Percentiles rank a stretch among this genome's conserved stretches.
phyloP scores from a whole-genome alignment of 2,888 invertebrate species.

The Heliconius hortense region DNA sequence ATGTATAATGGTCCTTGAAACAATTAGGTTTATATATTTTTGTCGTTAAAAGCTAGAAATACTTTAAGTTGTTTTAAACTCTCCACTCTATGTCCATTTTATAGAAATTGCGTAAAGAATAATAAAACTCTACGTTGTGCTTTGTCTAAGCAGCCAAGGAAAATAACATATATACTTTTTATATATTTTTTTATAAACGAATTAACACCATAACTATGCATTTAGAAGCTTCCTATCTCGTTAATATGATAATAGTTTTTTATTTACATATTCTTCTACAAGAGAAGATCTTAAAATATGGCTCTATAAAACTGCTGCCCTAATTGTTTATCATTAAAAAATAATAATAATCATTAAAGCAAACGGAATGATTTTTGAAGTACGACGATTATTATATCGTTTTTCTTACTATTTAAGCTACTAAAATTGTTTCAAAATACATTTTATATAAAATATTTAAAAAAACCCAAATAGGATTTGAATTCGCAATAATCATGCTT shows the following conservation, averaged over 20 bases:
- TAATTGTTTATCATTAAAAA: neutral
- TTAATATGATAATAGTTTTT: no score
- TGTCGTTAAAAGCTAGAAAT: neutral
- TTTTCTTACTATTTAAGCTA: neutral
- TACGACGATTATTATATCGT: neutral
- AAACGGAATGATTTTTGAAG: neutral
- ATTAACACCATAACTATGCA: neutral
- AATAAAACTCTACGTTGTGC: neutral
- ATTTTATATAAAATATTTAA: no score
- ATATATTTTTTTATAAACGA: neutral
- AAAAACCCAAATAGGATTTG: neutral
- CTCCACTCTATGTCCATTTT: neutral
- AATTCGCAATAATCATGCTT: neutral
- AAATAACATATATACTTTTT: neutral
- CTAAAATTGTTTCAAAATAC: neutral
- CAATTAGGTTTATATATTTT: neutral
- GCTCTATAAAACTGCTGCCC: neutral
- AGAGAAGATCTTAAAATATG: neutral
- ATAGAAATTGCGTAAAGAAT: neutral
- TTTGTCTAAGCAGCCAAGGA: neutral
- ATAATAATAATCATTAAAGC: neutral
- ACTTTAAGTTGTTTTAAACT: neutral
- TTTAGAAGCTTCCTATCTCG: neutral
- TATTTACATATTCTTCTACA: no score
- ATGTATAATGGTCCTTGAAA: neutral